Evolutionary conservation across 2,113 vertebrate species (phyloP).

Genomic region (Burhinus oedicnemus): DNA sequence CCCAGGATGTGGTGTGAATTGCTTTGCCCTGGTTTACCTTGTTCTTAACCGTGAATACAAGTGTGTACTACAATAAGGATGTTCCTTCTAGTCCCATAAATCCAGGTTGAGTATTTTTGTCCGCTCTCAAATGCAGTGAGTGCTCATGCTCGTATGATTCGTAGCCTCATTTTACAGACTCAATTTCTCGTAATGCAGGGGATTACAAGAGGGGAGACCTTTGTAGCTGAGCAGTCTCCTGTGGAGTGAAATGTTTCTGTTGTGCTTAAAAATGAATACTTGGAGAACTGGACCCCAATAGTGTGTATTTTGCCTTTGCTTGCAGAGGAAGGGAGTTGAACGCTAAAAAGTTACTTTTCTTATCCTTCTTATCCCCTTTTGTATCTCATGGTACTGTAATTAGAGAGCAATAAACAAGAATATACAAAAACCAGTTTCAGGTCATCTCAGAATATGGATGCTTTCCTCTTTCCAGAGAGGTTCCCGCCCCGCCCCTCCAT

Average conservation of each 20-base stretch:
- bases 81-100: not conserved
- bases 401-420: not conserved
- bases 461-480: not conserved
- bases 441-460: not conserved
- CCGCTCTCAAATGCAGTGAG: not conserved
- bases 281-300: not conserved
- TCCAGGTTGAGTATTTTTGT: not conserved
- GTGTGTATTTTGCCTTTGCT: not conserved
- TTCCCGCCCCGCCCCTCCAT: no score
- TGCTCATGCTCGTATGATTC: rapidly evolving
- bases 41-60: not conserved
- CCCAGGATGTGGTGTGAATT: not conserved
- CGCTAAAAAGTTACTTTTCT: not conserved
- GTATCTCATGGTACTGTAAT: not conserved
- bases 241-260: not conserved
- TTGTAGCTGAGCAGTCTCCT: not conserved
- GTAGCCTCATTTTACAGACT: not conserved
- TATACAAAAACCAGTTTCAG: not conserved
- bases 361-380: not conserved
- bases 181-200: not conserved
- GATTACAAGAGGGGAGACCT: not conserved
- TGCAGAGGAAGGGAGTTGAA: not conserved
- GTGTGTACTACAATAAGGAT: not conserved
- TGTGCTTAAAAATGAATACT: not conserved
- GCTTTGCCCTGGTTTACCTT: not conserved